Base-by-base conservation (phyloP, 2,888 invertebrate genomes). In the Eristalis tenax region DNA sequence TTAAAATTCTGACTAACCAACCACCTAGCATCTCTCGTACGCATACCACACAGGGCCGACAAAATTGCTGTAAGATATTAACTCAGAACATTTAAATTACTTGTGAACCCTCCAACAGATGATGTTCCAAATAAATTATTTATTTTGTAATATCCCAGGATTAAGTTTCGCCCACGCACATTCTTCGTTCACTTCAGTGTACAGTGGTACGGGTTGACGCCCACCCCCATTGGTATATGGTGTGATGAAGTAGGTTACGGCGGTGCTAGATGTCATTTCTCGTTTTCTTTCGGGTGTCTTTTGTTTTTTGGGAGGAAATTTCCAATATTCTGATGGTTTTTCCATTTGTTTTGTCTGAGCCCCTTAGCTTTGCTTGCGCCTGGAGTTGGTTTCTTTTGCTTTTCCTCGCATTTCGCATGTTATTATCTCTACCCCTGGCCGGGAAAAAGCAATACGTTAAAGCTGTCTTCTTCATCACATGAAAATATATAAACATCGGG, bases 301-400 rank as follows among this genome's bases (percentile, higher is more conserved):
- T 78, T 70, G 11, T 65, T 59, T 6, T n/a, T 28, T 4, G 50
- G 78, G 75, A 87, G 65, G 71, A 68, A 50, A 18, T 83, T 87
- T 87, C 87, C 87, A 79, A 87, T 79, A 76, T 87, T 87, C 87
- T 76, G 79, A 83, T 87, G 79, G 83, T 73, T 83, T 87, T 87
- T 82, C 59, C 75, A 83, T 83, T 87, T 83, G 75, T 73, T 87
- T 79, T 69, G 74, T 66, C 74, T 73, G 65, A 59, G 81, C 65
- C 50, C 61, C 26, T 26, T 26, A 26, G 66, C 26, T 43, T 35
- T 73, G 61, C 11, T 66, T 75, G 43, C 10, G 50, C 50, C 18
- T 71, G 2, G 56, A 35, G 66, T 59, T 78, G n/a, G 79, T 70
- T 75, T 61, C 40, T 69, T 79, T 59, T 80, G 26, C 13, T 69